Conservation (phyloP, 2,113 vertebrate species). For the Struthio camelus region DNA sequence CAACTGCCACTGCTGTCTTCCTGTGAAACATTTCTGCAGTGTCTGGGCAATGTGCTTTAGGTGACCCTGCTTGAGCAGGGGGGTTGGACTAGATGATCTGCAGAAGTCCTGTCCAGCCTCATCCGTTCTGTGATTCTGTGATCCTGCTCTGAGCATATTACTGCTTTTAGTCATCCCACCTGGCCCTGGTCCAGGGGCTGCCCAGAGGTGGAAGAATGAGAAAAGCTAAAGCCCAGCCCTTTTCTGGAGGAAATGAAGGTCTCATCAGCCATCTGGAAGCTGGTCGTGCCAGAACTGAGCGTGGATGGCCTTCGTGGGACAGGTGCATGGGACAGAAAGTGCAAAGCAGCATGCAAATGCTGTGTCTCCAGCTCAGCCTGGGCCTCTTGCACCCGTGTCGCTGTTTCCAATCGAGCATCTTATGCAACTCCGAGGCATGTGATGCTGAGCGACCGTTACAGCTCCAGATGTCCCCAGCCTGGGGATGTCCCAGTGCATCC, state of each 20-base stretch:
- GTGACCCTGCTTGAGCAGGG: background rate
- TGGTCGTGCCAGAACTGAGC: background rate
- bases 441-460: background rate
- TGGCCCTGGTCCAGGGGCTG: background rate
- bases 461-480: background rate
- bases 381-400: fast-evolving
- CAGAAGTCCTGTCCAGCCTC: background rate
- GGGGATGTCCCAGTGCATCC: background rate
- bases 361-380: fast-evolving
- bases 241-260: background rate
- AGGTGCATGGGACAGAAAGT: background rate
- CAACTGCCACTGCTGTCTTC: fast-evolving
- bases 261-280: background rate
- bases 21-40: background rate
- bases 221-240: background rate
- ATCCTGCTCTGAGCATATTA: too few species aligned
- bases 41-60: background rate
- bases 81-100: background rate
- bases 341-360: background rate
- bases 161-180: background rate
- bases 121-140: background rate
- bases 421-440: background rate
- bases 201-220: background rate
- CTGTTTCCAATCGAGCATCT: background rate
- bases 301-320: too few species aligned